Evolutionary conservation across 2,888 invertebrate genomes (phyloP), one percentile per base, ranked within the genome.

Genomic region (Chironomus riparius): DNA sequence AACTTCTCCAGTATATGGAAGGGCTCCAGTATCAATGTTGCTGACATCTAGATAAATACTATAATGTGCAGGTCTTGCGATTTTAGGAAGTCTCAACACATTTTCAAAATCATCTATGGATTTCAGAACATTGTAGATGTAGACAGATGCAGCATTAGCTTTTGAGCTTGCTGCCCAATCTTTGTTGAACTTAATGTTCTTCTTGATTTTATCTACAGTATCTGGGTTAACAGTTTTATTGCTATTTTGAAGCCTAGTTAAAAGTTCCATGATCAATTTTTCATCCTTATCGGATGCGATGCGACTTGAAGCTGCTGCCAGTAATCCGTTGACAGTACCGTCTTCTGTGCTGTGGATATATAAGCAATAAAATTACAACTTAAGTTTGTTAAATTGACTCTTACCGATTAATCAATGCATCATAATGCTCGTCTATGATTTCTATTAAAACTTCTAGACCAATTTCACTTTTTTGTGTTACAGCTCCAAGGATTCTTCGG

Each of bases 1-100:
- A 89, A 86, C 76, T 89, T 89, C 0, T 89, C 88, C 74, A 2
- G 65, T 68, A 10, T 38, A 74, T n/a, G 47, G 47, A 21, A 47
- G 22, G 21, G 13, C 74, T 4, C 74, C 74, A 68, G 22, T 74
- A 4, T 65, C 68, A 48, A 74, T 2, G n/a, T 68, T 65, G 15
- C 74, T 74, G 13, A 47, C 74, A 68, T 74, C 74, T n/a, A 74
- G 68, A 24, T 48, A 21, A 68, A 74, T 47, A 2, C 18, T 69
- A 21, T 76, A 76, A 6, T 28, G 13, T n/a, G 0, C 10, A 3
- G 76, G 76, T 28, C 4, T 5, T 5, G 76, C 47, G 6, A 24
- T 28, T 10, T 69, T 56, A 69, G 76, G 76, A 5, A 76, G 21
- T 24, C 68, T 47, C 15, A 68, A 65, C 12, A 61, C 48, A n/a